These are phyloP conservation scores for Hylaeus anthracinus DNA, from an alignment of 1,140 invertebrate species.

Conservation along the genomic window DNA sequence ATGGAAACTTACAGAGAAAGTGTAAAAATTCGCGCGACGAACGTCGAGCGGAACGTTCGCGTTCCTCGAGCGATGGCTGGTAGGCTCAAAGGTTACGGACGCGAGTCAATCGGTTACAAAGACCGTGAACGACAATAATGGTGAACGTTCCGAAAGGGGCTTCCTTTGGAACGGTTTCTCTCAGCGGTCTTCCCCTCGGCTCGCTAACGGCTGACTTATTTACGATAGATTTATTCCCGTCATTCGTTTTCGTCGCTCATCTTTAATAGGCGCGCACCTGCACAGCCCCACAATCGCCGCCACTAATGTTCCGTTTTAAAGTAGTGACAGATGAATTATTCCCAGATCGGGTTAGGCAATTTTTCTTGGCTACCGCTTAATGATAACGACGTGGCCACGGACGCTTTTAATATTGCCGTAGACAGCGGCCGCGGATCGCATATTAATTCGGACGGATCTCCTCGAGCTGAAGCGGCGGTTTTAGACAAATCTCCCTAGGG, in stretches of 20 bases:
- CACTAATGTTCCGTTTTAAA: constrained; percentile 22
- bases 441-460: constrained; percentile 40
- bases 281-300: not conserved
- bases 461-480: not conserved
- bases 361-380: constrained; percentile 33
- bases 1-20: not conserved
- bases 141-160: not conserved
- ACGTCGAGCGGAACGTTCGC: not conserved
- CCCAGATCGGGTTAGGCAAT: constrained; percentile 44
- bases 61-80: not conserved
- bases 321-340: constrained; percentile 48
- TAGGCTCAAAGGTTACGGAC: not conserved
- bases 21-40: not conserved
- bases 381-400: constrained; percentile 24
- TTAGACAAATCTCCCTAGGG: constrained; percentile 13
- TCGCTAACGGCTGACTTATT: constrained; percentile 20
- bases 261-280: constrained; percentile 42
- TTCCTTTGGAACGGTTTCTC: not conserved
- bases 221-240: constrained; percentile 43
- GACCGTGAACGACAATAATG: constrained; percentile 15
- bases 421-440: constrained; percentile 3
- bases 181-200: not conserved
- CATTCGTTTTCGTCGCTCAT: constrained; percentile 28
- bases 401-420: constrained; percentile 24
- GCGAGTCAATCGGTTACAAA: not conserved